Evolutionary conservation across 2,113 vertebrate genomes (phyloP), one percentile per base, ranked within the genome.

Genomic region (Irena cyanogastra): DNA sequence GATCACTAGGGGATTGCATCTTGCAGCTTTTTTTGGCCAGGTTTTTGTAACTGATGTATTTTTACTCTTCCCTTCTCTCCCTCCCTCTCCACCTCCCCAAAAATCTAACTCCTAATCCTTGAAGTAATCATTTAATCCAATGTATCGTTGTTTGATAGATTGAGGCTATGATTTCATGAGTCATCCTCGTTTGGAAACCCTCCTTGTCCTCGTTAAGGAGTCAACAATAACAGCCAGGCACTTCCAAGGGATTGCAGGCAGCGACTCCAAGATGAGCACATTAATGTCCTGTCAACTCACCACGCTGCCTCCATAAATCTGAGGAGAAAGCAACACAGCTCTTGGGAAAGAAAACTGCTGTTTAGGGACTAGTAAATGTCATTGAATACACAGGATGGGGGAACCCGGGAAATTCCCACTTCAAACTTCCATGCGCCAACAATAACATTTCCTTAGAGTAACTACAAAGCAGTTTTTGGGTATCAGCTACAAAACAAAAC

Each of bases 101-200:
- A 63, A 69, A n/a, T 37, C 61, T 26, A 85, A 77, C 64, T 88
- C 59, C 41, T 94, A 92, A 96, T 93, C 77, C 89, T 89, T 80
- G 66, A 87, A 76, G 80, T 90, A 96, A 96, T 93, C 80, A 91
- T 84, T 93, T 92, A 95, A 96, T 96, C 94, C 92, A 41, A 57
- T 56, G 75, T 66, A 71, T 93, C 4, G 22, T 23, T 70, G 60
- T 59, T 93, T 97, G 96, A 97, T 94, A 93, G 93, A 97, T 92
- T 96, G 94, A 95, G 94, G 96, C 80, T 95, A 95, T 57, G 3
- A 94, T 82, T 89, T 75, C 80, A 84, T 94, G 96, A 97, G 94
- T 94, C 96, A 97, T 2, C 0, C 92, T 90, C 1, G 0, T 81
- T 86, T 92, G 72, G 83, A 96, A 93, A 60, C 72, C 80, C 68